A percentile compares a stretch with the other conserved stretches of the same genome.
Conservation (phyloP, 2,113 vertebrate species). For the Clarias gariepinus region DNA sequence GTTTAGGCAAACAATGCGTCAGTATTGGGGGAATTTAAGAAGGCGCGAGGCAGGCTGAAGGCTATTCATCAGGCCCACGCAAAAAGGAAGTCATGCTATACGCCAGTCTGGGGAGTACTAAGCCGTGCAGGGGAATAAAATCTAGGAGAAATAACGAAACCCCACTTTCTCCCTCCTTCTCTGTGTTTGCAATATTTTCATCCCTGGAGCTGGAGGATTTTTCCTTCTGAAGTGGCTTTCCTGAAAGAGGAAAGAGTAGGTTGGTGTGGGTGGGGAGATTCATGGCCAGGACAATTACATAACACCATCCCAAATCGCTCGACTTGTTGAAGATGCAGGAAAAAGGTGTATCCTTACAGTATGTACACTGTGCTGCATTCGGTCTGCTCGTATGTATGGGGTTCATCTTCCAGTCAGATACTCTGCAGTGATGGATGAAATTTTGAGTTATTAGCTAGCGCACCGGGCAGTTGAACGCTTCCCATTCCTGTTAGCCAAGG, state of each 20-base stretch:
- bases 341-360: conserved; percentile 63
- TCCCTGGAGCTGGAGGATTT: conserved; percentile 27
- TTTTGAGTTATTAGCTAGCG: neutral
- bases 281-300: conserved; percentile 67
- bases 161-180: conserved; percentile 14
- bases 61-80: conserved; percentile 34
- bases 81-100: conserved; percentile 41
- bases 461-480: neutral
- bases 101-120: conserved; percentile 42
- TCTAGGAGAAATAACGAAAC: conserved; percentile 21
- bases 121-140: conserved; percentile 24
- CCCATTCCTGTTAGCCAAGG: neutral
- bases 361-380: conserved; percentile 40
- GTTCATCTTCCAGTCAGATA: neutral
- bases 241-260: conserved; percentile 56
- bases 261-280: conserved; percentile 57
- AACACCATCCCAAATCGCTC: conserved; percentile 60
- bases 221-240: conserved; percentile 47
- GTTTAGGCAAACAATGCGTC: conserved; percentile 44
- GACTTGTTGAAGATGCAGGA: conserved; percentile 68
- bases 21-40: conserved; percentile 46
- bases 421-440: too few species aligned
- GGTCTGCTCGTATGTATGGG: neutral
- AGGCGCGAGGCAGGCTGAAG: conserved; percentile 28
- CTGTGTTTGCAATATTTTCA: conserved; percentile 1